Conservation (phyloP, 1,140 invertebrate genomes). For the Psilanteris sp. region DNA sequence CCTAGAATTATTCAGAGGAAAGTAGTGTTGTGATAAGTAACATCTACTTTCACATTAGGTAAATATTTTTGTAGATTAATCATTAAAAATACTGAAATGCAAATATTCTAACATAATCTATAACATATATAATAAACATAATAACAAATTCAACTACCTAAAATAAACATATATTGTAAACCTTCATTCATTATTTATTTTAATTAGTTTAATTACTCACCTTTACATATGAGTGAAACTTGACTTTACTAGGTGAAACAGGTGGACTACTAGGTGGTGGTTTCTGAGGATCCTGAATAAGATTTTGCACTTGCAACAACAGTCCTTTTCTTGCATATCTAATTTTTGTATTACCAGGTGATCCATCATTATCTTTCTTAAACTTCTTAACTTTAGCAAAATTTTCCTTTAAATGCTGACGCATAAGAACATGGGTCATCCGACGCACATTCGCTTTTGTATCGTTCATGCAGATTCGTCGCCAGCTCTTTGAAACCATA, state of each 20-base stretch:
- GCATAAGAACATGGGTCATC: constrained; percentile 66
- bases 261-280: constrained; percentile 72
- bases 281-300: constrained; percentile 61
- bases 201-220: constrained; percentile 69
- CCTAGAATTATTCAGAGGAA: neutral
- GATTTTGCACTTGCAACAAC: constrained; percentile 73
- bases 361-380: constrained; percentile 58
- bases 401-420: constrained; percentile 76
- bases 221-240: constrained; percentile 78
- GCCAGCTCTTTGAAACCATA: constrained; percentile 75
- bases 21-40: constrained; percentile 1
- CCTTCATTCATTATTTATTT: too few species aligned
- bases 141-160: too few species aligned
- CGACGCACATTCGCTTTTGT: constrained; percentile 68
- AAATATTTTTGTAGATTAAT: too few species aligned
- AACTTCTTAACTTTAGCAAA: constrained; percentile 66
- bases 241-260: constrained; percentile 78
- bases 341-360: constrained; percentile 67
- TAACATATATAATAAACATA: too few species aligned
- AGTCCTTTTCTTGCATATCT: constrained; percentile 70
- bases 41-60: constrained; percentile 2
- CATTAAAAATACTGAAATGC: too few species aligned
- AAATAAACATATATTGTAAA: too few species aligned
- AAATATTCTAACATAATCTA: too few species aligned
- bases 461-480: constrained; percentile 69